phyloP scores from a whole-genome alignment of 2,797 vertebrate genomes.

The Poecilia velifera region DNA sequence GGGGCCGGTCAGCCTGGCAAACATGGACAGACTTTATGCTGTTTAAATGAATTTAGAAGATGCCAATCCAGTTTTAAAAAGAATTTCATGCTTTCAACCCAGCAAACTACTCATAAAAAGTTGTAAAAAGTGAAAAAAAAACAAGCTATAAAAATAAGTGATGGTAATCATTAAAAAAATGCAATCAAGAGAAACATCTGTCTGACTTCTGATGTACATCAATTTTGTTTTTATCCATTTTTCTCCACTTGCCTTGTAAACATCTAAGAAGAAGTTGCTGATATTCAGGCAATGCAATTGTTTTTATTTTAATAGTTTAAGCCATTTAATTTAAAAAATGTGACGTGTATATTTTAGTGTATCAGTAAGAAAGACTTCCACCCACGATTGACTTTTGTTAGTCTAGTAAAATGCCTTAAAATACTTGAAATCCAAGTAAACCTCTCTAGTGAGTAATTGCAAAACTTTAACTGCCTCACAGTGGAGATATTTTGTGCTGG shows the following conservation, averaged over 20 bases:
- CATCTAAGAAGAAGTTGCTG: background rate
- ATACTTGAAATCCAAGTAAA: constrained; percentile 44
- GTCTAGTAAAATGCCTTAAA: constrained; percentile 32
- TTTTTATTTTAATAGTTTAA: constrained; percentile 16
- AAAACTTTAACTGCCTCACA: constrained; percentile 46
- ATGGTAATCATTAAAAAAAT: constrained; percentile 37
- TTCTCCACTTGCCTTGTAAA: constrained; percentile 17
- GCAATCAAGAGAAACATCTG: constrained; percentile 32
- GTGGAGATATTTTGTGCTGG: constrained; percentile 43
- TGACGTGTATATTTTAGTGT: constrained; percentile 19
- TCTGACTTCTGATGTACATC: constrained; percentile 39
- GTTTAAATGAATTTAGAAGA: constrained; percentile 20
- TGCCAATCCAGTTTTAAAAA: constrained; percentile 19
- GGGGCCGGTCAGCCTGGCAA: constrained; percentile 31
- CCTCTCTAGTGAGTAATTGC: constrained; percentile 54
- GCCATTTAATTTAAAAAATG: background rate
- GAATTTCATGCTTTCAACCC: constrained; percentile 3
- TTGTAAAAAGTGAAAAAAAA: constrained; percentile 30
- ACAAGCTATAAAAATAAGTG: constrained; percentile 29
- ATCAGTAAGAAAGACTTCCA: constrained; percentile 17
- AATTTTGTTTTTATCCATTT: constrained; percentile 27
- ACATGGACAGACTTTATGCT: constrained; percentile 26
- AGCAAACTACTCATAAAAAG: constrained; percentile 18
- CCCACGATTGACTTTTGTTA: constrained; percentile 21
- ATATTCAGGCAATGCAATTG: background rate